Evolutionary conservation across 2,888 invertebrate genomes (phyloP).

Genomic region (Habroteleia sp.): DNA sequence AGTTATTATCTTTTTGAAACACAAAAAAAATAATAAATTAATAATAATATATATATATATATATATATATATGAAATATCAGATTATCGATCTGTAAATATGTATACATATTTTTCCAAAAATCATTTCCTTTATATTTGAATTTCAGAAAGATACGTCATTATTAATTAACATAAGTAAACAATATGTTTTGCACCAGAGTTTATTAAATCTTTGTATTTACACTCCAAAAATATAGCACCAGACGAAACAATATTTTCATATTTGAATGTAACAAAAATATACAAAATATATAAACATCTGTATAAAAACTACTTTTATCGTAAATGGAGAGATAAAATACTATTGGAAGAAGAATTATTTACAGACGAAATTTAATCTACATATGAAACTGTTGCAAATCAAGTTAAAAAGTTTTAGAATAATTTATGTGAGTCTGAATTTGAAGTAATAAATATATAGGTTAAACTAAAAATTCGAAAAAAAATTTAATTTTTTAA

Average conservation of each 20-base stretch:
- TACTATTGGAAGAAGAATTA: conserved; percentile 24
- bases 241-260: conserved; percentile 28
- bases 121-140: conserved; percentile 3
- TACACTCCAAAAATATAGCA: conserved; percentile 20
- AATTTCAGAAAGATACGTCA: too few species aligned
- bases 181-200: neutral
- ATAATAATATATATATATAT: too few species aligned
- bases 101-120: conserved; percentile 18
- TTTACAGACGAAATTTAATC: too few species aligned
- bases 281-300: neutral
- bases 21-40: too few species aligned
- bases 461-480: too few species aligned
- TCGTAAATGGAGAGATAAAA: conserved; percentile 32
- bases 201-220: conserved; percentile 17
- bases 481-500: too few species aligned
- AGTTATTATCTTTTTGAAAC: too few species aligned
- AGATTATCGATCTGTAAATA: conserved; percentile 30
- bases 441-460: too few species aligned
- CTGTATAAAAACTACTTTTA: conserved; percentile 15
- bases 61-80: too few species aligned
- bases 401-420: neutral
- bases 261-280: conserved; percentile 14
- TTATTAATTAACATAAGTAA: neutral
- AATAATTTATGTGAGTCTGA: too few species aligned
- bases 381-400: too few species aligned